Percentiles rank a stretch among this genome's conserved stretches.
Conservation (phyloP, 1,140 invertebrate species). For the Grapholita molesta region DNA sequence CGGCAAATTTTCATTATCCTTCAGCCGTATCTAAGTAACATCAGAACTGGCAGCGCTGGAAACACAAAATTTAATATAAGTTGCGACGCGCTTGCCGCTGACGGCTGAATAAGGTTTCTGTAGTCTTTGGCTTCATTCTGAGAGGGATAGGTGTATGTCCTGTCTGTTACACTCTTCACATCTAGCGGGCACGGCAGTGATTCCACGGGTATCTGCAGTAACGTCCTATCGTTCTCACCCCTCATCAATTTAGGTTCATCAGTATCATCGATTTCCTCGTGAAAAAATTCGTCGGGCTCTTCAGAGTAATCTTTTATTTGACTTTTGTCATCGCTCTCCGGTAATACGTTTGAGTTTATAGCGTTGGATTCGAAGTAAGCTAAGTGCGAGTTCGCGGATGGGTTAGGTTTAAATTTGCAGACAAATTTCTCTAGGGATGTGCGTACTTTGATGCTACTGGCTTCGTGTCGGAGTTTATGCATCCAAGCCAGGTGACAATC, state of each 20-base stretch:
- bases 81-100: conserved; percentile 20
- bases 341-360: conserved; percentile 54
- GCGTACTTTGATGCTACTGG: conserved; percentile 83
- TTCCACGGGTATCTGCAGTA: conserved; percentile 82
- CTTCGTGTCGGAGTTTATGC: conserved; percentile 85
- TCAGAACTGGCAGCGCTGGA: conserved; percentile 21
- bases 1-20: conserved; percentile 15
- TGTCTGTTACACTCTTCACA: conserved; percentile 79
- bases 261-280: conserved; percentile 59
- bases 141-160: conserved; percentile 77
- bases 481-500: conserved; percentile 89
- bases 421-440: conserved; percentile 81
- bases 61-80: conserved; percentile 10
- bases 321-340: conserved; percentile 48
- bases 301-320: conserved; percentile 48
- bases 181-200: conserved; percentile 83
- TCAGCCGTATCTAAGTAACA: conserved; percentile 19
- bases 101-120: conserved; percentile 65
- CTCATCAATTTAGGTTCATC: conserved; percentile 59
- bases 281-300: conserved; percentile 48
- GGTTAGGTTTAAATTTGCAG: conserved; percentile 60
- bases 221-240: conserved; percentile 61
- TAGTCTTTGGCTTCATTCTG: conserved; percentile 75
- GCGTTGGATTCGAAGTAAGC: conserved; percentile 54
- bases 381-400: conserved; percentile 54